These are phyloP conservation scores for Anolis apletophallus DNA, from an alignment of 2,797 vertebrate species.

Conservation along the genomic window DNA sequence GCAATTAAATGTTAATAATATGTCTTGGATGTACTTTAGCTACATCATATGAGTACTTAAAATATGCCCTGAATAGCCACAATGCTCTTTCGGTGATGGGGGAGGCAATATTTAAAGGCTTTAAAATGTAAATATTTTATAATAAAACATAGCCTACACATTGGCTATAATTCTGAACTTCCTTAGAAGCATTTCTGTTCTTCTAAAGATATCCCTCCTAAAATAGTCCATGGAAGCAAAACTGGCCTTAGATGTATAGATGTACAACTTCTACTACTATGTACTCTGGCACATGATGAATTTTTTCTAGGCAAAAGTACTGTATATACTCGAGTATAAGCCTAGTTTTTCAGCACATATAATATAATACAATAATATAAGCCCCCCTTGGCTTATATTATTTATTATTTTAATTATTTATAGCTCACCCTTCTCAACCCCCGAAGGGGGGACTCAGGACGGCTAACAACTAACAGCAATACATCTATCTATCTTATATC, in stretches of 20 bases:
- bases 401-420: no score
- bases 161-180: conserved; percentile 9
- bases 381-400: no score
- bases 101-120: neutral
- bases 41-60: conserved; percentile 18
- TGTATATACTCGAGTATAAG: no score
- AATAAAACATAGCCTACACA: conserved; percentile 1
- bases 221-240: neutral
- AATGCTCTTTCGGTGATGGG: conserved; percentile 2
- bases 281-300: neutral
- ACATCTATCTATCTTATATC: no score
- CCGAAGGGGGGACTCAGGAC: no score
- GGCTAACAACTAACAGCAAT: no score
- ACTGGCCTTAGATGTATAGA: neutral
- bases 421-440: no score
- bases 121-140: conserved; percentile 24
- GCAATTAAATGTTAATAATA: conserved; percentile 37
- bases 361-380: no score
- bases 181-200: neutral
- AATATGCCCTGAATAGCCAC: neutral
- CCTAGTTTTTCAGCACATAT: no score
- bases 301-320: neutral
- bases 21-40: neutral
- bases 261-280: neutral
- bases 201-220: neutral